Evolutionary conservation across 1,140 invertebrate genomes (phyloP).

Genomic region (Microplitis demolitor): DNA sequence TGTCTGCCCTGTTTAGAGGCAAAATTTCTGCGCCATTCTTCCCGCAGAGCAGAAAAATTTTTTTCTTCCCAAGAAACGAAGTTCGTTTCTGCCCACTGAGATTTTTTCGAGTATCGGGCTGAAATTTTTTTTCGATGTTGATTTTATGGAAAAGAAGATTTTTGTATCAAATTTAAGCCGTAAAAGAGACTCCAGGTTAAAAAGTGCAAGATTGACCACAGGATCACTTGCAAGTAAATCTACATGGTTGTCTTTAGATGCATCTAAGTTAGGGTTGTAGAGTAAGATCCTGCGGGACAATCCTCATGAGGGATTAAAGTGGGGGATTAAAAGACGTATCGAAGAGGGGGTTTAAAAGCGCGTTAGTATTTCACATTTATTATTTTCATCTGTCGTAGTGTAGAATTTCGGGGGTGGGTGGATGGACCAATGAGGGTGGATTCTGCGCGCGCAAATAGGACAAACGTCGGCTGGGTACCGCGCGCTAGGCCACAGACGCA

Average conservation of each 20-base stretch:
- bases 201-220: no score
- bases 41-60: no score
- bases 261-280: not conserved
- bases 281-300: slow-evolving; percentile 2
- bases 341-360: not conserved
- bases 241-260: not conserved
- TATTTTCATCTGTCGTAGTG: not conserved
- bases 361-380: not conserved
- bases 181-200: no score
- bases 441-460: slow-evolving; percentile 43
- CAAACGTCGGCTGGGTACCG: slow-evolving; percentile 46
- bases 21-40: no score
- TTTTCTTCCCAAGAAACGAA: no score
- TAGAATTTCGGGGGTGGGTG: not conserved
- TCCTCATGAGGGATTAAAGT: slow-evolving; percentile 6
- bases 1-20: no score
- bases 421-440: slow-evolving; percentile 26
- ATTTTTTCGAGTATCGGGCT: no score
- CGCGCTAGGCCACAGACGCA: slow-evolving; percentile 52
- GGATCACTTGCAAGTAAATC: no score
- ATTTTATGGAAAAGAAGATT: no score
- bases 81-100: no score
- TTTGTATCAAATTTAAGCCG: no score
- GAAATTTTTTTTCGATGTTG: no score
- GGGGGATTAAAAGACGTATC: not conserved